phyloP scores from a whole-genome alignment of 2,113 vertebrate genomes.

The Cygnus atratus region DNA sequence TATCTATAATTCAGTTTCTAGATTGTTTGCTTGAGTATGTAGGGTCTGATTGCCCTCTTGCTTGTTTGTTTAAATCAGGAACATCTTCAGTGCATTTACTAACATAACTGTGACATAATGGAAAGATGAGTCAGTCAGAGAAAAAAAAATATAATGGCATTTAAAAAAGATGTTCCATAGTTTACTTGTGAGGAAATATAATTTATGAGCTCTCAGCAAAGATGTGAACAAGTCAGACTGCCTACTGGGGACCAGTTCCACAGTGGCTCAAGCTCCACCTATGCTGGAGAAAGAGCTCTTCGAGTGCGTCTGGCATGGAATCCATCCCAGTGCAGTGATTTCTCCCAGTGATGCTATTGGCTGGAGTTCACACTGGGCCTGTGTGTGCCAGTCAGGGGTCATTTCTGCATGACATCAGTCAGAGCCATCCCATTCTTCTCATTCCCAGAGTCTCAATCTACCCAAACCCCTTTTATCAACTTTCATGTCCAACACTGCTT shows the following conservation, averaged over 20 bases:
- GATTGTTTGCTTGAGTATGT: conserved; percentile 63
- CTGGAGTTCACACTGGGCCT: not conserved
- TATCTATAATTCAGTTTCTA: conserved; percentile 75
- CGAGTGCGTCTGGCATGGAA: not conserved
- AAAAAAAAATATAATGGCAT: not conserved
- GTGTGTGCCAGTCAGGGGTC: not conserved
- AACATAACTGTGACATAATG: conserved; percentile 22
- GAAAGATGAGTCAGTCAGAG: conserved; percentile 34
- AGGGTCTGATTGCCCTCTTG: conserved; percentile 29
- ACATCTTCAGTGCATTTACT: not conserved
- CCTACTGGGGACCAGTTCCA: not conserved
- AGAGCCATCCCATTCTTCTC: not conserved
- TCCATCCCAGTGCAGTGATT: not conserved
- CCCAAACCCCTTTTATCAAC: not conserved
- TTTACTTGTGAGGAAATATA: not conserved
- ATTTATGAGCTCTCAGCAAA: not conserved
- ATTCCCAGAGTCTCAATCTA: not conserved
- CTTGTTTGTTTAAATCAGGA: conserved; percentile 51
- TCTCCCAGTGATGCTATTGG: not conserved
- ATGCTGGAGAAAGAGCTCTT: not conserved
- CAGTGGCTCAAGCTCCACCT: not conserved
- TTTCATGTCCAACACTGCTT: not conserved
- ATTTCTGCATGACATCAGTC: not conserved
- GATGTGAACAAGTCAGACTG: accelerated
- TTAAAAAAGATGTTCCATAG: not conserved